Evolutionary conservation across 2,113 vertebrate species (phyloP), one percentile per base, ranked within the genome.

Genomic region (Actinemys pallida): DNA sequence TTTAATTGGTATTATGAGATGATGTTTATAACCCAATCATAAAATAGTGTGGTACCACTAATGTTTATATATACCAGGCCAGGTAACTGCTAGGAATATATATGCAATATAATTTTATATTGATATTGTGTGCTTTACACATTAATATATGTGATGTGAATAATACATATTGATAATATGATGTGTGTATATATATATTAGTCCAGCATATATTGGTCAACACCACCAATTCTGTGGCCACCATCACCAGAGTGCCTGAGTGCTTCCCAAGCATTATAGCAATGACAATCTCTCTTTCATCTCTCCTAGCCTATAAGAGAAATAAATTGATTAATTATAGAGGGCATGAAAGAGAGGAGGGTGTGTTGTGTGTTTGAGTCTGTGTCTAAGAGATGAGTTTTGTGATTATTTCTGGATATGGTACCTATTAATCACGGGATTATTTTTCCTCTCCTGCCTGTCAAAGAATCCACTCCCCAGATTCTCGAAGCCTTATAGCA

Each of bases 311-410:
- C 89, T 86, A 29, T 16, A 17, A 79, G 49, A 79, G 59, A 35
- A 90, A 31, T 42, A 10, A 84, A 59, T 24, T 19, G 3, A 7
- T 88, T 7, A 5, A 57, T 69, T 39, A 24, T 24, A 16, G 47
- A 57, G 22, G 4, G 25, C 1, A 0, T 76, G 52, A 1, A 1
- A 29, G 75, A 8, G 25, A 50, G 35, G 53, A 45, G 25, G 35
- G 31, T 42, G 80, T 20, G 6, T 62, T 8, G 22, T 65, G 14
- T 17, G 35, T 35, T 59, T 31, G 2, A 5, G 17, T n/a, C 80
- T 76, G 59, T 76, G 5, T 24, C 10, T 62, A 52, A 14, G 47
- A n/a, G 8, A 2, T 75, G 75, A 87, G 35, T 57, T 89, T 89
- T 52, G 1, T 25, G 13, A 75, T 62, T 80, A 83, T 5, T 8